Percentiles rank a stretch among this genome's conserved stretches.
Conservation (phyloP, 2,888 invertebrate genomes). For the Harpagoxenus sublaevis region DNA sequence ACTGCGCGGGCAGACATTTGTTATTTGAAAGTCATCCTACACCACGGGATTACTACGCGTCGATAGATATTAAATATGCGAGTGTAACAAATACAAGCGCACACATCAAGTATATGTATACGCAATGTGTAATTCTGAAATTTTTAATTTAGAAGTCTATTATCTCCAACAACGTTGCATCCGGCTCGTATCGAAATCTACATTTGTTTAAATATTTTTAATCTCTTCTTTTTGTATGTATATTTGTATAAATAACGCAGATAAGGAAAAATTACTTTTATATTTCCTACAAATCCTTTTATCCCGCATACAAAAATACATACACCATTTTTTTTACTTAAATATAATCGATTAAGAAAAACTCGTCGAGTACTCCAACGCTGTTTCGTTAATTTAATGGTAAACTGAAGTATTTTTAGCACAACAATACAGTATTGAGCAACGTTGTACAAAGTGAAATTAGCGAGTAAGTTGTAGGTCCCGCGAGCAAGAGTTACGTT, state of each 20-base stretch:
- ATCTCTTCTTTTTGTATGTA: background rate
- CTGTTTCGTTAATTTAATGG: background rate
- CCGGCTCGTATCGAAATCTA: background rate
- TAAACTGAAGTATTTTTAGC: constrained; percentile 2
- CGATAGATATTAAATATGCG: constrained; percentile 5
- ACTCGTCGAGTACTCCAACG: background rate
- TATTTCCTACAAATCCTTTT: background rate
- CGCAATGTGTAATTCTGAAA: background rate
- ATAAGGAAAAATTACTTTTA: background rate
- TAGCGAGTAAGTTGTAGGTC: constrained; percentile 50
- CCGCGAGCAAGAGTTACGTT: constrained; percentile 62
- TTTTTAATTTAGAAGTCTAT: background rate
- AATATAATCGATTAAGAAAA: background rate
- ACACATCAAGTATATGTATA: background rate
- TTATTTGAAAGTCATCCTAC: constrained; percentile 6
- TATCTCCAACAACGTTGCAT: background rate
- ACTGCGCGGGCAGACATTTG: constrained; percentile 16
- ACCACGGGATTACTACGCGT: constrained; percentile 14
- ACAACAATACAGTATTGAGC: constrained; percentile 37
- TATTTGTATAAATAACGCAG: background rate
- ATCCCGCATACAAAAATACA: background rate
- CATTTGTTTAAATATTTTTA: background rate
- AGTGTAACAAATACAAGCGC: background rate
- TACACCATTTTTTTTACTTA: too few relatives aligned
- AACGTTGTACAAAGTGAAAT: constrained; percentile 50